These are phyloP conservation scores for Diploptera punctata DNA, from an alignment of 2,888 invertebrate genomes.

Conservation along the genomic window DNA sequence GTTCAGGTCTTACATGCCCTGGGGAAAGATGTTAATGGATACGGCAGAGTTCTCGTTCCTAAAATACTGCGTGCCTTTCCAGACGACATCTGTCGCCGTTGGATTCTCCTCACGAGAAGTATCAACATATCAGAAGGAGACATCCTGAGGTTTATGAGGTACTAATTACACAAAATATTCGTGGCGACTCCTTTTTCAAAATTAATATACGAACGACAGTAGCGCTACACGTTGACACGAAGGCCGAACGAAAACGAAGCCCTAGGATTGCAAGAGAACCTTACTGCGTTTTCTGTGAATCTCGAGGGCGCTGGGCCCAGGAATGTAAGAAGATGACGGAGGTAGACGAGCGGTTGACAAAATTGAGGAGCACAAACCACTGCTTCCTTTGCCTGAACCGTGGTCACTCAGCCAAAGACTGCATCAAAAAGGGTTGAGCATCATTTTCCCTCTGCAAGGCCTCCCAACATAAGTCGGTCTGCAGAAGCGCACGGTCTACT, in stretches of 20 bases:
- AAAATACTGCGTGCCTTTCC: background rate
- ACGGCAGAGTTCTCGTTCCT: background rate
- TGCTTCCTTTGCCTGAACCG: constrained; percentile 16
- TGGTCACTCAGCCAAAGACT: background rate
- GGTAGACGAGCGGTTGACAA: background rate
- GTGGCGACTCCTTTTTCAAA: background rate
- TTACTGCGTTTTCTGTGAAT: background rate
- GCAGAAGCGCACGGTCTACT: background rate
- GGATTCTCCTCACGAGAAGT: no score
- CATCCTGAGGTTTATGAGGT: no score
- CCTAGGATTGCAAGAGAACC: background rate
- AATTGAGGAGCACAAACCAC: background rate
- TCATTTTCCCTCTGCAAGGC: background rate
- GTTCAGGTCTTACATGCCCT: background rate
- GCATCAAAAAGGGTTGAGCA: background rate
- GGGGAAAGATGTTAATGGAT: background rate
- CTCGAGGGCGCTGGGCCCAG: background rate
- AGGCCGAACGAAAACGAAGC: background rate
- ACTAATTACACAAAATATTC: background rate
- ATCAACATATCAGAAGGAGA: no score
- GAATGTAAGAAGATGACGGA: background rate
- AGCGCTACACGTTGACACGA: background rate
- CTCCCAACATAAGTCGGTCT: background rate
- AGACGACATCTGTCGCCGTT: no score
- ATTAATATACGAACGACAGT: background rate